Percentiles rank a stretch among this genome's conserved stretches.
These are phyloP conservation scores for Condylura cristata DNA, from an alignment of 2,113 vertebrate species.

Conservation along the genomic window DNA sequence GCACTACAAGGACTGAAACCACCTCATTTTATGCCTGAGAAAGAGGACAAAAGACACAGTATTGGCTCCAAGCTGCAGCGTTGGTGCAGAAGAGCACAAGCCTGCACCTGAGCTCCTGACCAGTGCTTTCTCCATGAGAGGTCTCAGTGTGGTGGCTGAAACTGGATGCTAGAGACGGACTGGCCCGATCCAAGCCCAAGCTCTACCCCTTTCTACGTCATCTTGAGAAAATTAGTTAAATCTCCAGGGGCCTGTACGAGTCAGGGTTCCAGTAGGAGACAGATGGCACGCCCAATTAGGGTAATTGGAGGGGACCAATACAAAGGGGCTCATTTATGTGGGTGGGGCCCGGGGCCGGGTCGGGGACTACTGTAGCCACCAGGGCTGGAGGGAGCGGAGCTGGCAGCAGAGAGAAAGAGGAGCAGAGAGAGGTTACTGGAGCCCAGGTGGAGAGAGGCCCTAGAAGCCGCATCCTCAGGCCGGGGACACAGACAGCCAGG, in stretches of 20 bases:
- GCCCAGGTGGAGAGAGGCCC: not conserved
- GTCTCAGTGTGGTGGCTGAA: fast-evolving
- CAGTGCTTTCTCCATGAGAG: not conserved
- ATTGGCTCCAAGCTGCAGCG: not conserved
- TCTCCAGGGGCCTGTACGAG: not conserved
- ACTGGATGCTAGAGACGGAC: not conserved
- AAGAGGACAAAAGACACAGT: not conserved
- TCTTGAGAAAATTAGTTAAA: not conserved
- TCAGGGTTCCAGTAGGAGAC: not conserved
- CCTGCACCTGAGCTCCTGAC: not conserved
- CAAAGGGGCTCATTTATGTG: not conserved
- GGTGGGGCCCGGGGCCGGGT: no score
- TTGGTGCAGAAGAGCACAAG: not conserved
- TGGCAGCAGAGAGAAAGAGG: not conserved
- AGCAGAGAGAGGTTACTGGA: not conserved
- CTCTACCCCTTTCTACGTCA: not conserved
- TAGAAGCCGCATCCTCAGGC: not conserved
- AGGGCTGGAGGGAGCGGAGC: not conserved
- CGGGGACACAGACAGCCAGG: not conserved
- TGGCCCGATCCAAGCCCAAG: not conserved
- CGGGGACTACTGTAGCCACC: not conserved
- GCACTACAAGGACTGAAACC: not conserved
- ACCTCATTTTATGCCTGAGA: not conserved
- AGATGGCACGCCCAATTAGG: not conserved
- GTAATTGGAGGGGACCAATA: not conserved